These are phyloP conservation scores for Diglossa cyanea DNA, from an alignment of 2,797 vertebrate species.

Conservation along the genomic window DNA sequence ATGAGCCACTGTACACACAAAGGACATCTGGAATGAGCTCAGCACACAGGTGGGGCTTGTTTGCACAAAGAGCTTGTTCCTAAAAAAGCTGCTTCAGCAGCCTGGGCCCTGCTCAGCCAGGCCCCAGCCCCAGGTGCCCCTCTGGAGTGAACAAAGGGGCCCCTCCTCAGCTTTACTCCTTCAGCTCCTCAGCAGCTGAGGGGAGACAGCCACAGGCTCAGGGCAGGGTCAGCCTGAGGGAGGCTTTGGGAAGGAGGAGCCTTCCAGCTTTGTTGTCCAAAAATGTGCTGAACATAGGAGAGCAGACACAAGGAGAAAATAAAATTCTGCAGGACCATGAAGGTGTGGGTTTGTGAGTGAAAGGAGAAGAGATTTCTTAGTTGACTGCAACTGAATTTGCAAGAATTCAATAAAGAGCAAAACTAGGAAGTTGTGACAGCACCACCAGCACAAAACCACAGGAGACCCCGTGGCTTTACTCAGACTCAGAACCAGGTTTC, in stretches of 20 bases:
- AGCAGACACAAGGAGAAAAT: neutral
- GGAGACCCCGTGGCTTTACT: neutral
- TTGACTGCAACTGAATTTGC: neutral
- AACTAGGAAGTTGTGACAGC: neutral
- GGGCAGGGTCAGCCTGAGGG: neutral
- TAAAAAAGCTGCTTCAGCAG: neutral
- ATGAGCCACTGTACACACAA: neutral
- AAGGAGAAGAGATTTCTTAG: neutral
- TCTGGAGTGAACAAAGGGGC: neutral
- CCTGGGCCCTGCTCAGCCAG: neutral
- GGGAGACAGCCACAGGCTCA: neutral
- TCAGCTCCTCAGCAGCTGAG: neutral
- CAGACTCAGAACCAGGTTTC: neutral
- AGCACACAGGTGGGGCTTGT: neutral
- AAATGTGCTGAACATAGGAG: neutral
- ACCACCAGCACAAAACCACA: neutral
- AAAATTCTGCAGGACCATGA: neutral
- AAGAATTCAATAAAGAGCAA: neutral
- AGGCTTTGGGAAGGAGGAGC: neutral
- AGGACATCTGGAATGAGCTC: neutral
- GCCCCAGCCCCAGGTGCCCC: neutral
- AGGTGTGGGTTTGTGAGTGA: neutral
- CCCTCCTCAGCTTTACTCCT: neutral
- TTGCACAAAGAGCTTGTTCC: neutral
- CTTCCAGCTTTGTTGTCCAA: neutral